phyloP scores from a whole-genome alignment of 1,140 invertebrate species.

The Leptopilina boulardi region DNA sequence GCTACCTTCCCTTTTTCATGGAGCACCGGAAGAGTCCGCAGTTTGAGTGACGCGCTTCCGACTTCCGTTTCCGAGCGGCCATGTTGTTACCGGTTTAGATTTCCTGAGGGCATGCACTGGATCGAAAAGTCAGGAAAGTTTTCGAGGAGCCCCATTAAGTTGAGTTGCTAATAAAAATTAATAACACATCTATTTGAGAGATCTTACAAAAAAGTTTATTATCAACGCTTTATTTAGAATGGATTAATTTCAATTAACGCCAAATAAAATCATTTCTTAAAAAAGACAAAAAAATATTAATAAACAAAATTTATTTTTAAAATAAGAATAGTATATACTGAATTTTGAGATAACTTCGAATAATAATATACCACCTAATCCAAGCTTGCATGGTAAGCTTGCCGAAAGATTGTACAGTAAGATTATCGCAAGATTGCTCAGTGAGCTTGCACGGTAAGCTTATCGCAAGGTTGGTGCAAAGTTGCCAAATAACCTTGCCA shows the following conservation, averaged over 20 bases:
- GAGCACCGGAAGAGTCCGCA: constrained; percentile 70
- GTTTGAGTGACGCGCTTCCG: constrained; percentile 76
- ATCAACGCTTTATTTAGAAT: not conserved
- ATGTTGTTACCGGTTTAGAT: constrained; percentile 76
- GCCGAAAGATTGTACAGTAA: too few species aligned
- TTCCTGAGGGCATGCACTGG: constrained; percentile 66
- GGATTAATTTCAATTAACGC: not conserved
- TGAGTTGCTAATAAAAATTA: constrained; percentile 12
- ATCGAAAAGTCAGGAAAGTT: constrained; percentile 32
- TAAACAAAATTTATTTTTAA: too few species aligned
- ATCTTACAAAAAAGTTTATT: not conserved
- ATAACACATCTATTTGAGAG: constrained; percentile 12
- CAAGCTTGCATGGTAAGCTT: too few species aligned
- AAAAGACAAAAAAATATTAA: too few species aligned
- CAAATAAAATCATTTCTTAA: too few species aligned
- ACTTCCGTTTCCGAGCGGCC: constrained; percentile 76
- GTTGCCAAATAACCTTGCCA: too few species aligned
- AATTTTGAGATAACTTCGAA: too few species aligned
- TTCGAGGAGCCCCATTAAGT: constrained; percentile 45
- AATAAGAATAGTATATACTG: too few species aligned
- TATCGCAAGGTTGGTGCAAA: too few species aligned
- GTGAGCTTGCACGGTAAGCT: too few species aligned
- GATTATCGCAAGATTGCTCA: too few species aligned
- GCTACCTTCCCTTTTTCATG: constrained; percentile 66
- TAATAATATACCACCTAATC: too few species aligned